Evolutionary conservation across 2,113 vertebrate species (phyloP).

Genomic region (Crypturellus undulatus): DNA sequence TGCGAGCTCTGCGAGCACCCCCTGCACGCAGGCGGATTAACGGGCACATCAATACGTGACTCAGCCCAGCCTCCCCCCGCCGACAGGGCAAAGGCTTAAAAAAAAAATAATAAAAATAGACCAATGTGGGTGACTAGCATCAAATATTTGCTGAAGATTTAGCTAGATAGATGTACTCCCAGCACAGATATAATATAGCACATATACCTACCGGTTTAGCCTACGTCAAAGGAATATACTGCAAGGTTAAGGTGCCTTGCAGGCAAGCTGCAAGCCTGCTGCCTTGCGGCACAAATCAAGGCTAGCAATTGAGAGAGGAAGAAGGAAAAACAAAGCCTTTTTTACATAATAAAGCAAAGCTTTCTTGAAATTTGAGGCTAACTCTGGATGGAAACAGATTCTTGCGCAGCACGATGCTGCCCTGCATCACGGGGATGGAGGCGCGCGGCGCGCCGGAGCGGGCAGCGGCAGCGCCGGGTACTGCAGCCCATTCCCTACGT

Average conservation of each 20-base stretch:
- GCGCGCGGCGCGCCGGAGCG: not conserved
- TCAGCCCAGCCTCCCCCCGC: not conserved
- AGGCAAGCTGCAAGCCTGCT: not conserved
- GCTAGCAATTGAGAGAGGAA: too few relatives aligned
- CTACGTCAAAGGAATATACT: not conserved
- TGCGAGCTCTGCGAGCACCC: not conserved
- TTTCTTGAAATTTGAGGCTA: not conserved
- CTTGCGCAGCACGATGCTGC: too few relatives aligned
- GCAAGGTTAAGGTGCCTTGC: not conserved
- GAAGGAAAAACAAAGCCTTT: not conserved
- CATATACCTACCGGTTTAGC: not conserved
- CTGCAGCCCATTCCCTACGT: conserved; percentile 72
- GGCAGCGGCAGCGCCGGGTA: conserved; percentile 2
- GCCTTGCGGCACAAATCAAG: not conserved
- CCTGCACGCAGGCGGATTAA: not conserved
- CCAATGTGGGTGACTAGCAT: not conserved
- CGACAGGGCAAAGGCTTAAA: not conserved
- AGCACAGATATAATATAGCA: not conserved
- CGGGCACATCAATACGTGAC: rapidly evolving
- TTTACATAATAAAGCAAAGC: not conserved
- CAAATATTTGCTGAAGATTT: not conserved
- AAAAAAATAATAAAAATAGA: not conserved
- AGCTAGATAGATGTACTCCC: not conserved
- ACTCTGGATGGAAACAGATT: not conserved
- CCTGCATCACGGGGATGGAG: not conserved